A percentile compares a stretch with the other conserved stretches of the same genome.
Conservation (phyloP, 2,797 vertebrate species). For the Meriones psammophilus region DNA sequence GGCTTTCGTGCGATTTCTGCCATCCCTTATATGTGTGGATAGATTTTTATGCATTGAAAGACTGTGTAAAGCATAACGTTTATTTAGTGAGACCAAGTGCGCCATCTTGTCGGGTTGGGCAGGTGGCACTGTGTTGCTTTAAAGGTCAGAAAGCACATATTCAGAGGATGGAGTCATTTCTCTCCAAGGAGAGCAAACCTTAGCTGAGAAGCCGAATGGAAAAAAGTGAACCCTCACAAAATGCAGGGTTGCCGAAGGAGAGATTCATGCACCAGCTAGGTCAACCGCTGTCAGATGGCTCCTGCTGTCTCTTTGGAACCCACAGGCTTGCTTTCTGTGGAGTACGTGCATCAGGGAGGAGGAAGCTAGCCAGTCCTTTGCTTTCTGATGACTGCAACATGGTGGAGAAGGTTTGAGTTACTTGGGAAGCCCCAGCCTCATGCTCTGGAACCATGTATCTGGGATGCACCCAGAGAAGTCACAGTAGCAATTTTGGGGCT, state of each 20-base stretch:
- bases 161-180: not conserved
- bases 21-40: not conserved
- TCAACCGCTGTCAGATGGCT: not conserved
- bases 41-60: not conserved
- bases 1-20: not conserved
- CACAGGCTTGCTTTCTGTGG: not conserved
- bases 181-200: not conserved
- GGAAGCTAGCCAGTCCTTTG: no score
- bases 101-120: not conserved
- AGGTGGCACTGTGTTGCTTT: no score
- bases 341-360: fast-evolving
- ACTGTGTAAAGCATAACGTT: not conserved
- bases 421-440: no score
- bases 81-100: not conserved
- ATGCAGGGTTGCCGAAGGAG: fast-evolving
- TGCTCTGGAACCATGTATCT: no score
- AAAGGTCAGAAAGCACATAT: not conserved
- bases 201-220: not conserved
- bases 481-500: not conserved
- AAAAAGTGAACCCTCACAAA: not conserved
- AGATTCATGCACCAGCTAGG: fast-evolving
- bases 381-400: fast-evolving
- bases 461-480: not conserved
- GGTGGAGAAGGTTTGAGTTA: not conserved
- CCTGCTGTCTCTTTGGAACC: fast-evolving